These are phyloP conservation scores for Agrilus mali DNA, from an alignment of 2,888 invertebrate genomes.

Conservation along the genomic window DNA sequence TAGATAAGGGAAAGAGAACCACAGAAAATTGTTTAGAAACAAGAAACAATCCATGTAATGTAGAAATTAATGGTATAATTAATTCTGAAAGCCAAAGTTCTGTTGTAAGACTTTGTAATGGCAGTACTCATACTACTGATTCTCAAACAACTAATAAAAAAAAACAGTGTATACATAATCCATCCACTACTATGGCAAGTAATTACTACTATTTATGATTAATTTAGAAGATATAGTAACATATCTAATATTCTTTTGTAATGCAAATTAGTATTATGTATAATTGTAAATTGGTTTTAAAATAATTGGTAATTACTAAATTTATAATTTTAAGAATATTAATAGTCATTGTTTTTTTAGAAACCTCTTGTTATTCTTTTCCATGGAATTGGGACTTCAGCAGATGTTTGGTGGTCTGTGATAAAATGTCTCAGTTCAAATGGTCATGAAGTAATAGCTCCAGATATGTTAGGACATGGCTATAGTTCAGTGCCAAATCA, in stretches of 20 bases:
- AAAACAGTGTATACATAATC: neutral
- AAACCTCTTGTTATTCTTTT: conserved; percentile 48
- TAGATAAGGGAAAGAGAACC: conserved; percentile 2
- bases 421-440: conserved; percentile 41
- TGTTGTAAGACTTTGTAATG: too few relatives aligned
- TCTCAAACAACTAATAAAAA: neutral
- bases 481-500: conserved; percentile 47
- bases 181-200: neutral
- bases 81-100: too few relatives aligned
- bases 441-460: conserved; percentile 51
- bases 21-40: too few relatives aligned
- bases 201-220: too few relatives aligned
- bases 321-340: neutral
- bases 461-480: conserved; percentile 57
- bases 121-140: too few relatives aligned
- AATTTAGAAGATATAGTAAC: too few relatives aligned
- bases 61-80: too few relatives aligned
- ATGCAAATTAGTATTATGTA: too few relatives aligned
- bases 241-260: too few relatives aligned
- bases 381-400: conserved; percentile 54
- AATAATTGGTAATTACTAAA: too few relatives aligned
- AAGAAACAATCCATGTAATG: too few relatives aligned
- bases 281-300: too few relatives aligned
- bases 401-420: conserved; percentile 49
- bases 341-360: conserved; percentile 10